phyloP scores from a whole-genome alignment of 2,888 invertebrate genomes.

The Stenodema calcarata region DNA sequence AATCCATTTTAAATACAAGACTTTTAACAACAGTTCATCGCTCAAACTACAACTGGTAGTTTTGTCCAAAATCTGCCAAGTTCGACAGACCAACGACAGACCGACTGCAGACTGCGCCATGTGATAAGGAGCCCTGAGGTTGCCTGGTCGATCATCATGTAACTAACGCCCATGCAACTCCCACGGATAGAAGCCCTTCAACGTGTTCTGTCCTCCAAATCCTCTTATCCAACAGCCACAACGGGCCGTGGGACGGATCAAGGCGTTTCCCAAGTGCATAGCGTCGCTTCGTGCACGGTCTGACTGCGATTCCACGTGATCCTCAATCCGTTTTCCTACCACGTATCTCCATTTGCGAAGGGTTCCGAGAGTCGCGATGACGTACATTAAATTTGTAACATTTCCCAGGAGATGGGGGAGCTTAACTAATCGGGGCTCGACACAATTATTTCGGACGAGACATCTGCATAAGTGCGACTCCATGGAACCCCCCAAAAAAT shows the following conservation, averaged over 20 bases:
- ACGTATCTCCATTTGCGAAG: slow-evolving; percentile 18
- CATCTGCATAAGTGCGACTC: no score
- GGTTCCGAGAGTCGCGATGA: background rate
- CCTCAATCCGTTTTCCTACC: slow-evolving; percentile 35
- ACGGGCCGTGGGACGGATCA: background rate
- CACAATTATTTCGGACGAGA: no score
- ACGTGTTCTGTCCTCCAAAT: background rate
- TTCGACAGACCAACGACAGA: no score
- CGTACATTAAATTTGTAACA: slow-evolving; percentile 9
- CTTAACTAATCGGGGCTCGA: background rate
- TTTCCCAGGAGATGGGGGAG: background rate
- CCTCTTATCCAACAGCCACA: background rate
- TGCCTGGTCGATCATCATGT: no score
- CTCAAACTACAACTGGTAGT: no score
- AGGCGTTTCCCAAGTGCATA: slow-evolving; percentile 18
- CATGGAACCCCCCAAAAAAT: no score
- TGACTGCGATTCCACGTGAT: background rate
- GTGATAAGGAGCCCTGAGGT: no score
- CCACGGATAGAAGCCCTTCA: background rate
- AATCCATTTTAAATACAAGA: no score
- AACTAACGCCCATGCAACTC: background rate
- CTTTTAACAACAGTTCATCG: no score
- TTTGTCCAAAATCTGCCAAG: no score
- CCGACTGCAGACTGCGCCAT: no score
- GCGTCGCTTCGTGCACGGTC: background rate